A percentile compares a stretch with the other conserved stretches of the same genome.
phyloP scores from a whole-genome alignment of 1,140 invertebrate species.

The Hormaphis cornu region DNA sequence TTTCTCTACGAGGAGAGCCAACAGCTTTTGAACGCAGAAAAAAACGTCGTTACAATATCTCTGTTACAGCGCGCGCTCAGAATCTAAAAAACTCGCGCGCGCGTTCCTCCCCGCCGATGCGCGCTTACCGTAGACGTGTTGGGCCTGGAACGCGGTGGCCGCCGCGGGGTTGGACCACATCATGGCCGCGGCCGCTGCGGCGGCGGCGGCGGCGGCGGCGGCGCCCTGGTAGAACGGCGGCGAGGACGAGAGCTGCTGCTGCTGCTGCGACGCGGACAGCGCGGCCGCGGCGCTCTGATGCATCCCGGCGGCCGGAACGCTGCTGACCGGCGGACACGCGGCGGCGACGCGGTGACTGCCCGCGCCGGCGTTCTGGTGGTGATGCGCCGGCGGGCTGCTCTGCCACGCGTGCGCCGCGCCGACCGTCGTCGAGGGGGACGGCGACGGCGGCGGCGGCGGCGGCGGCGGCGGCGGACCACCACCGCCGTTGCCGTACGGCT shows the following conservation, averaged over 20 bases:
- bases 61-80: too few species aligned
- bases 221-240: conserved; percentile 21
- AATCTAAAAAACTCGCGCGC: too few species aligned
- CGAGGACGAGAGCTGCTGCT: neutral
- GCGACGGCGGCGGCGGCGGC: neutral
- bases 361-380: neutral
- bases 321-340: neutral
- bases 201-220: neutral
- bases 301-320: neutral
- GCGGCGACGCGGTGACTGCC: neutral
- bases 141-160: conserved; percentile 1
- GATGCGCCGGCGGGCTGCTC: neutral
- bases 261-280: neutral
- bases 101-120: too few species aligned
- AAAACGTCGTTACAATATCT: too few species aligned
- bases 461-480: neutral
- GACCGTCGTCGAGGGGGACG: neutral
- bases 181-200: neutral
- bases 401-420: neutral
- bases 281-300: neutral
- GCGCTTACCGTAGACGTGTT: conserved; percentile 11
- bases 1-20: too few species aligned
- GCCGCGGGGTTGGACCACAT: conserved; percentile 16
- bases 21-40: too few species aligned
- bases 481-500: neutral